Base-by-base conservation (phyloP, 2,113 vertebrate species). In the Rhodinocichla rosea region DNA sequence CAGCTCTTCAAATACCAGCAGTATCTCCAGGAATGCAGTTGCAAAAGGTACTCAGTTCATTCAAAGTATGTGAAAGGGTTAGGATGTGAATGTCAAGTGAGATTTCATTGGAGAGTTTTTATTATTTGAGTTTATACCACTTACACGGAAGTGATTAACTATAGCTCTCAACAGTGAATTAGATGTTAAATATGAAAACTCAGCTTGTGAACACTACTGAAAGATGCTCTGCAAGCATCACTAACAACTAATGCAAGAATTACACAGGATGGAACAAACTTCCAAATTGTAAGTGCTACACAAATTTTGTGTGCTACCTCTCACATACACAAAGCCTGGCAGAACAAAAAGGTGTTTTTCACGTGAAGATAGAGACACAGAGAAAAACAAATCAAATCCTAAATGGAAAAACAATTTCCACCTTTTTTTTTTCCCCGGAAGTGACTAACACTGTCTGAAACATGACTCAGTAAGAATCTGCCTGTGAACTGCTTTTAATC, bases 91-190 rank as follows among this genome's bases (percentile, higher is more conserved):
- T 94, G 91, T 86, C 60, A 76, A 0, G 9, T 37, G 40, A 79
- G 40, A 82, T 87, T 69, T 8, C 30, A 22, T 12, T 62, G 28
- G 5, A 1, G 2, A 1, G 0, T 1, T 4, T 39, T 83, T 71
- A 42, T 26, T 1, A 13, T 53, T 90, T 77, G 20, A 74, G 40
- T 53, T 88, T 47, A 70, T 20, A 76, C 2, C 10, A 60, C 33
- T 55, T 56, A 52, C 1, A 20, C 39, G 87, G 20, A 83, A 81
- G 32, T 8, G 10, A 74, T 12, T 44, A 68, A 33, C 16, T 39
- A 55, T 1, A 3, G 28, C 26, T 33, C 40, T 95, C 57, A 79
- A 40, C 18, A 87, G 15, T 40, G 23, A 91, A 73, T 5, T 13
- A 68, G 18, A 75, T 37, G 18, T 23, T 73, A 52, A 90, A 56